A percentile compares a stretch with the other conserved stretches of the same genome.
phyloP scores from a whole-genome alignment of 2,888 invertebrate species.

The Aspidapion aeneum region DNA sequence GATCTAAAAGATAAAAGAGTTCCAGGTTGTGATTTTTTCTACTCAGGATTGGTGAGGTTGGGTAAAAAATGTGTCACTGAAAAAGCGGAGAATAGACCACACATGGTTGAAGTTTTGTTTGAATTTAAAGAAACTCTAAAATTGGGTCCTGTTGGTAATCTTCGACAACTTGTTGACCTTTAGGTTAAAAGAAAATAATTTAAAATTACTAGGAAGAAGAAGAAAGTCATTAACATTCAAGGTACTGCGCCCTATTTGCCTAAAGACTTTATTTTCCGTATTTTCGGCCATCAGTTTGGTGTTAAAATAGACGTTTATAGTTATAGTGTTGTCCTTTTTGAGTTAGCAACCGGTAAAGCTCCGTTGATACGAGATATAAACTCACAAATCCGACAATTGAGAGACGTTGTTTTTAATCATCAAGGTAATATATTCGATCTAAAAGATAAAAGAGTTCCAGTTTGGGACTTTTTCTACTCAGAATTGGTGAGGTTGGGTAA shows the following conservation, averaged over 20 bases:
- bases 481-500: slow-evolving; percentile 64
- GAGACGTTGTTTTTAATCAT: slow-evolving; percentile 60
- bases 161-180: too few relatives aligned
- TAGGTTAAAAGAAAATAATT: slow-evolving; percentile 75
- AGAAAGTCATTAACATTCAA: slow-evolving; percentile 74
- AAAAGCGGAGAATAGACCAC: slow-evolving; percentile 64
- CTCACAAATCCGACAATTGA: slow-evolving; percentile 55
- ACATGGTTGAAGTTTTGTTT: slow-evolving; percentile 65
- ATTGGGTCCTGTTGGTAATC: not conserved
- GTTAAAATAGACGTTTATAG: slow-evolving; percentile 93
- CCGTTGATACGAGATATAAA: slow-evolving; percentile 59
- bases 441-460: slow-evolving; percentile 50
- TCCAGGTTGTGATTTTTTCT: slow-evolving; percentile 52
- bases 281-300: slow-evolving; percentile 69
- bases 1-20: slow-evolving; percentile 51
- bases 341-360: slow-evolving; percentile 69
- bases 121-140: slow-evolving; percentile 30
- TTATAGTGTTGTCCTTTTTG: slow-evolving; percentile 86
- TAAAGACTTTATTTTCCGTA: slow-evolving; percentile 87
- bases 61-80: slow-evolving; percentile 68
- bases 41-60: slow-evolving; percentile 57
- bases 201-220: slow-evolving; percentile 58
- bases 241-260: slow-evolving; percentile 95
- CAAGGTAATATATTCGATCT: slow-evolving; percentile 45
- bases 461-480: slow-evolving; percentile 53